Percentiles rank a stretch among this genome's conserved stretches.
Evolutionary conservation across 2,888 invertebrate genomes (phyloP).

Genomic region (Molorchus minor): DNA sequence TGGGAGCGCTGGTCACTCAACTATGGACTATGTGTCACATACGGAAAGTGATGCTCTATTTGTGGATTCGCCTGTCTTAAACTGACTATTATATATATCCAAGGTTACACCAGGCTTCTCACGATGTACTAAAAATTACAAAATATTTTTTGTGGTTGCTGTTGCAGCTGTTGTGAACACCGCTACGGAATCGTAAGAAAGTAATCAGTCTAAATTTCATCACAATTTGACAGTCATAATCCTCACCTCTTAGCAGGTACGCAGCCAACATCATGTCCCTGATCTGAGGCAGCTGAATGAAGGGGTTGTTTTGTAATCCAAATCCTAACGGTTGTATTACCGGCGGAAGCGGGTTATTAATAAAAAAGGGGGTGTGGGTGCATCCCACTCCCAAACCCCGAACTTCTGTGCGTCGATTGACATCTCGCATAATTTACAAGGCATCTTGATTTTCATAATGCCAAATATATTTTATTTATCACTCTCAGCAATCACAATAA

Average conservation of each 20-base stretch:
- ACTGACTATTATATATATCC: no score
- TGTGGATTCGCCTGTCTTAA: no score
- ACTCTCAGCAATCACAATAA: constrained; percentile 46
- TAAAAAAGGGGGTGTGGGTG: constrained; percentile 54
- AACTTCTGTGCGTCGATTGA: constrained; percentile 55
- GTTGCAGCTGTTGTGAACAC: no score
- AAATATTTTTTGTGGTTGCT: no score
- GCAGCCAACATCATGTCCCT: constrained; percentile 73
- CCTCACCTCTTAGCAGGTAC: constrained; percentile 71
- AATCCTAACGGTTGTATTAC: constrained; percentile 52
- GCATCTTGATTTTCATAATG: constrained; percentile 58
- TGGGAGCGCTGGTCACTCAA: no score
- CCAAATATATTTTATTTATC: constrained; percentile 38
- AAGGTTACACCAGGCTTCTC: no score
- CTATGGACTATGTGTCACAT: no score
- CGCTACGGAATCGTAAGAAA: no score
- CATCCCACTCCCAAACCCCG: constrained; percentile 51
- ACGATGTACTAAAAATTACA: no score
- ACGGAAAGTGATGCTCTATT: no score
- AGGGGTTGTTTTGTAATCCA: constrained; percentile 63
- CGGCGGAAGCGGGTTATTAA: constrained; percentile 48
- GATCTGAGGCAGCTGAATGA: constrained; percentile 66
- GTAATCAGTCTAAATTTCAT: no score
- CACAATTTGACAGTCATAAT: no score
- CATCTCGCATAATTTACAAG: constrained; percentile 60